Evolutionary conservation across 1,140 invertebrate genomes (phyloP).

Genomic region (Mesaphorura yosii): DNA sequence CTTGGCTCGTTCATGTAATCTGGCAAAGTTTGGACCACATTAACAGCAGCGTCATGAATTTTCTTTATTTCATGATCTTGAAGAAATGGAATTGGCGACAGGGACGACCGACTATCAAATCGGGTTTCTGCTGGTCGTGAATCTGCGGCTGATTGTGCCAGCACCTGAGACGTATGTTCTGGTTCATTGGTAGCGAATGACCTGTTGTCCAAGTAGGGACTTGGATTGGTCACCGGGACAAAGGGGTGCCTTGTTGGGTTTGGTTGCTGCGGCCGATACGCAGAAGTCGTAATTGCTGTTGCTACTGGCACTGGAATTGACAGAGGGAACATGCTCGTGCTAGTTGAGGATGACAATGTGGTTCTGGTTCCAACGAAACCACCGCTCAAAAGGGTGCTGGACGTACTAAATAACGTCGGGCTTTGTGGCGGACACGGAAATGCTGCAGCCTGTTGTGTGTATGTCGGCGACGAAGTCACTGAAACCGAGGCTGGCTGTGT

Average conservation of each 20-base stretch:
- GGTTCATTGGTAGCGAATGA: slow-evolving; percentile 20
- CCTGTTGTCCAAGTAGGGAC: slow-evolving; percentile 20
- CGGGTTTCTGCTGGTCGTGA: no score
- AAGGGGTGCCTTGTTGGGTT: background rate
- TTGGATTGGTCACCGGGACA: slow-evolving; percentile 20
- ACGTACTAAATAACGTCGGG: background rate
- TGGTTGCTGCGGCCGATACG: background rate
- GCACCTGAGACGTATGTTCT: no score
- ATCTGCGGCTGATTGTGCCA: no score
- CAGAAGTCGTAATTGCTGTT: background rate
- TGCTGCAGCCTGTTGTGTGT: background rate
- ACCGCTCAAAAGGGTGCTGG: background rate
- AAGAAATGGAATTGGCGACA: slow-evolving; percentile 60
- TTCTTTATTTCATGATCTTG: slow-evolving; percentile 71
- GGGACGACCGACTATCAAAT: slow-evolving; percentile 36
- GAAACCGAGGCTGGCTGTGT: background rate
- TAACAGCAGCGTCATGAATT: slow-evolving; percentile 66
- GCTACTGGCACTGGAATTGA: background rate
- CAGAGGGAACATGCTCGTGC: no score
- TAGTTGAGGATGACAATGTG: no score
- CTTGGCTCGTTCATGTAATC: slow-evolving; percentile 75
- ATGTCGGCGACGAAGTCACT: background rate
- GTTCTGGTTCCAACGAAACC: no score
- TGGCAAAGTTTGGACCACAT: slow-evolving; percentile 68
- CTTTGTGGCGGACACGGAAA: background rate